Conservation (phyloP, 2,113 vertebrate genomes). For the Pedionomus torquatus region DNA sequence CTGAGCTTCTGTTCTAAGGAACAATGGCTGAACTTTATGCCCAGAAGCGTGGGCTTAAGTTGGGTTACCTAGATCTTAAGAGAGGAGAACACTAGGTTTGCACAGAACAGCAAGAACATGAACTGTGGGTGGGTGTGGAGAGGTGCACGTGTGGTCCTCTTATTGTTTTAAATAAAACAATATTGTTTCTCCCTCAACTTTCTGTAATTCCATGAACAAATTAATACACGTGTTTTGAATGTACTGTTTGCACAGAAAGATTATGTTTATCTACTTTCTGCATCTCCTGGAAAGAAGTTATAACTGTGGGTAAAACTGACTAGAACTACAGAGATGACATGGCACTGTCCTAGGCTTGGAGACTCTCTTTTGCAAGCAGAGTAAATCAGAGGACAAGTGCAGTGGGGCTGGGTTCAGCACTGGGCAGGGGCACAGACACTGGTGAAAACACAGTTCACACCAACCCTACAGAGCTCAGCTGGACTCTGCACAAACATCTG, state of each 20-base stretch:
- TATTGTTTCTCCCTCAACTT: neutral
- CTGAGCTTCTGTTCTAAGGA: neutral
- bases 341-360: neutral
- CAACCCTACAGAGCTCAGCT: neutral
- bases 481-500: neutral
- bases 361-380: neutral
- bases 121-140: neutral
- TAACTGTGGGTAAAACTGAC: neutral
- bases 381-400: neutral
- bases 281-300: neutral
- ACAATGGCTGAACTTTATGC: neutral
- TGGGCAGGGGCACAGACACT: neutral
- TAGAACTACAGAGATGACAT: neutral
- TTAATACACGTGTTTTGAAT: fast-evolving
- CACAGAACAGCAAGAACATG: neutral
- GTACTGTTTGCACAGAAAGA: neutral
- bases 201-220: neutral
- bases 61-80: neutral
- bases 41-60: neutral
- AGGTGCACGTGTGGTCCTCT: neutral
- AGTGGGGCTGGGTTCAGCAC: neutral
- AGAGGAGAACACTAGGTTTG: neutral
- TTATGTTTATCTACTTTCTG: neutral
- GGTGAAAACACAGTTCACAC: neutral
- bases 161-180: neutral